These are phyloP conservation scores for Dryas iulia DNA, from an alignment of 1,140 invertebrate genomes.

Conservation along the genomic window DNA sequence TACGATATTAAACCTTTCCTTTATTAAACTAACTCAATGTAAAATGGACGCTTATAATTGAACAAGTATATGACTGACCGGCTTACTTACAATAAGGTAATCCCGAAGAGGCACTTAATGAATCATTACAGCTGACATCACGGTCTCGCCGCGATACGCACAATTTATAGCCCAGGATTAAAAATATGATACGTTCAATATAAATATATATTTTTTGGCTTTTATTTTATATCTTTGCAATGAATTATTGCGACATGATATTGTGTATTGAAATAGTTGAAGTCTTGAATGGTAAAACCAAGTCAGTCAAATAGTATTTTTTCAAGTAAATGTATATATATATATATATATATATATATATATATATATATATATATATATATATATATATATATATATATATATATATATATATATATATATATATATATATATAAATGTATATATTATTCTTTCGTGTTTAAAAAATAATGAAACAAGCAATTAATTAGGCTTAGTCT, in stretches of 20 bases:
- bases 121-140: conserved; percentile 69
- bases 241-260: background rate
- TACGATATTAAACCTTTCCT: no score
- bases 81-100: conserved; percentile 75
- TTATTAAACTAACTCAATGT: background rate
- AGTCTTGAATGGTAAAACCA: no score
- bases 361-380: no score
- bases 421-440: no score
- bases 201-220: background rate
- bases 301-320: no score
- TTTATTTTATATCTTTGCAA: conserved; percentile 1
- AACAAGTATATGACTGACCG: background rate
- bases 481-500: no score
- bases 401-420: no score
- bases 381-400: no score
- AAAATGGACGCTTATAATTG: background rate
- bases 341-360: no score
- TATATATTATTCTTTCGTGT: no score
- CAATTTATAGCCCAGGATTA: conserved; percentile 53
- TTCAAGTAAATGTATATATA: no score
- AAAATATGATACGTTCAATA: conserved; percentile 15
- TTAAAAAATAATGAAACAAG: no score
- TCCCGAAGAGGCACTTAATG: conserved; percentile 76
- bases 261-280: background rate
- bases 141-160: conserved; percentile 54